Conservation (phyloP, 2,888 invertebrate species). For the Eretmocerus hayati region DNA sequence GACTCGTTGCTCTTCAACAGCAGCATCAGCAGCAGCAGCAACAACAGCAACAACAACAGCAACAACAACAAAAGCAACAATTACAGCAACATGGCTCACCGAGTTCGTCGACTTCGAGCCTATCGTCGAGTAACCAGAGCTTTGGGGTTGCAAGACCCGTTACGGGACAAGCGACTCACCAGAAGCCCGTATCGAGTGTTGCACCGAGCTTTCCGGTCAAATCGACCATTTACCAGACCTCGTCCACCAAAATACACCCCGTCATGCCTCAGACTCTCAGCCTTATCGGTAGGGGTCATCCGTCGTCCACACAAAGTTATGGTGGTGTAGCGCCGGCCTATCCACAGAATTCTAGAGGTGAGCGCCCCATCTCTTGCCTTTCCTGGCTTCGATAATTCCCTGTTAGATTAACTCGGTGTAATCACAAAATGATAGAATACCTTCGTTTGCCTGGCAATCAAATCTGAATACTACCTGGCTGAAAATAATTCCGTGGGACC, state of each 20-base stretch:
- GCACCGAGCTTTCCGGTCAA: slow-evolving; percentile 64
- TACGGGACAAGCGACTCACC: slow-evolving; percentile 49
- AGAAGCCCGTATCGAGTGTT: slow-evolving; percentile 83
- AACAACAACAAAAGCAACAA: slow-evolving; percentile 49
- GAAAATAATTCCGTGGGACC: no score
- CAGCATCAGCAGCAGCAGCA: slow-evolving; percentile 29
- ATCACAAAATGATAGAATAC: no score
- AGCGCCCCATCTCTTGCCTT: neutral
- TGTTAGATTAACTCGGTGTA: no score
- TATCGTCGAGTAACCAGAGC: slow-evolving; percentile 28
- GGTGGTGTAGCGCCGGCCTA: slow-evolving; percentile 18
- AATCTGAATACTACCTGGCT: no score
- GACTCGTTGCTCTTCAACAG: no score
- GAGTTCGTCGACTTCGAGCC: slow-evolving; percentile 45
- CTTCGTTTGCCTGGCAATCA: no score
- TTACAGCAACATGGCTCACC: slow-evolving; percentile 53
- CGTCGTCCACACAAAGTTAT: slow-evolving; percentile 15
- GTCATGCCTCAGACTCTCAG: slow-evolving; percentile 69
- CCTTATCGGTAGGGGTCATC: slow-evolving; percentile 38
- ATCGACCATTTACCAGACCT: slow-evolving; percentile 72
- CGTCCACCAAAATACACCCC: slow-evolving; percentile 73
- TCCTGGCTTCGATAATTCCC: no score
- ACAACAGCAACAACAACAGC: slow-evolving; percentile 23
- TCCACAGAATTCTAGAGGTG: slow-evolving; percentile 16
- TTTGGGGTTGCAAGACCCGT: no score